Evolutionary conservation across 2,797 vertebrate species (phyloP).

Genomic region (Scomberomorus guttatus): DNA sequence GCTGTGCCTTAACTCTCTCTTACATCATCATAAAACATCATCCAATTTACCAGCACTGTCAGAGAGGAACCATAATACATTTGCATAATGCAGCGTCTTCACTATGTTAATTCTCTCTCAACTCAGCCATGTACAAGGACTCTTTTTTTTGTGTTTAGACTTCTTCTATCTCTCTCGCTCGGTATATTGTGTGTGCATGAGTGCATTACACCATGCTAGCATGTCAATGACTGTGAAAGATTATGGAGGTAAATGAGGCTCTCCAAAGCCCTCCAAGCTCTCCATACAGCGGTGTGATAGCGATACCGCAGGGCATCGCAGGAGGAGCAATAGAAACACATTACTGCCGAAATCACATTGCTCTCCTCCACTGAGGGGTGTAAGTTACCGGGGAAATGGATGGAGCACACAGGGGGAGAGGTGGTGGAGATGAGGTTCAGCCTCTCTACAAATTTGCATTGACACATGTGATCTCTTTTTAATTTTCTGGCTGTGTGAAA

Average conservation of each 20-base stretch:
- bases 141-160: slow-evolving; percentile 48
- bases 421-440: slow-evolving; percentile 23
- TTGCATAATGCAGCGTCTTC: slow-evolving; percentile 83
- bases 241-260: slow-evolving; percentile 76
- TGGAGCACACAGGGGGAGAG: slow-evolving; percentile 36
- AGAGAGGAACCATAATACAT: slow-evolving; percentile 76
- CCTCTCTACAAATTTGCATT: slow-evolving; percentile 42
- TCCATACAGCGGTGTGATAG: slow-evolving; percentile 36
- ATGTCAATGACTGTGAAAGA: slow-evolving; percentile 61
- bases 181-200: slow-evolving; percentile 58
- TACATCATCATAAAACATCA: slow-evolving; percentile 82
- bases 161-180: slow-evolving; percentile 38
- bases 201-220: slow-evolving; percentile 52
- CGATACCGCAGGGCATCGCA: slow-evolving; percentile 51
- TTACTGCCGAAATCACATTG: slow-evolving; percentile 72
- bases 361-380: slow-evolving; percentile 61
- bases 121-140: slow-evolving; percentile 47
- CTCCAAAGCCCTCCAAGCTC: slow-evolving; percentile 72
- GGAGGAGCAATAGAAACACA: slow-evolving; percentile 74
- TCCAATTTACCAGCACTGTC: slow-evolving; percentile 78
- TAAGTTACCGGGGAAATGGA: slow-evolving; percentile 69
- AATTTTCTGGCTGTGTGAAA: slow-evolving; percentile 66
- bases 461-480: slow-evolving; percentile 66
- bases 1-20: slow-evolving; percentile 74
- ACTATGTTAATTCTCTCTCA: slow-evolving; percentile 76